Evolutionary conservation across 2,888 invertebrate species (phyloP), one percentile per base, ranked within the genome.

Genomic region (Dugesia japonica): DNA sequence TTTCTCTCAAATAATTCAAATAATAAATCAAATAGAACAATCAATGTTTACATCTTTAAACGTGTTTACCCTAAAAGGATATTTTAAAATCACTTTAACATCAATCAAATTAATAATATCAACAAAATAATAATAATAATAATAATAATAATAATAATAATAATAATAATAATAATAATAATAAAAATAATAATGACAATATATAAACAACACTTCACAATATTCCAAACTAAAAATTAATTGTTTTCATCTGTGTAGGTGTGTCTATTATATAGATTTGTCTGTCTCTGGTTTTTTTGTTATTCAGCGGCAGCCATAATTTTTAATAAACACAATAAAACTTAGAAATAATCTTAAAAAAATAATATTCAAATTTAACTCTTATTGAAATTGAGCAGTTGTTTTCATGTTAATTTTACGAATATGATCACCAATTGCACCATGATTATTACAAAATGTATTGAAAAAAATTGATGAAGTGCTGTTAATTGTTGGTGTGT

Each of bases 361-460:
- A 56, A 56, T 56, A 56, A 56, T 56, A 56, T 9, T 56, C n/a
- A 13, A 56, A 56, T 56, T n/a, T 56, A 56, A 56, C 56, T 56
- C 56, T 56, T 56, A n/a, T 56, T 56, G 56, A 56, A 56, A 56
- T 56, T 56, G 56, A 56, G 56, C 56, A 56, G 56, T 56, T 56
- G n/a, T 56, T n/a, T 56, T 56, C 56, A 56, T n/a, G 23, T 56
- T 56, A 1, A 56, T 1, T 56, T 56, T 56, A 56, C 56, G 56
- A 56, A 56, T 56, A 23, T 56, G 56, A 56, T 56, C 56, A 56
- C 56, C 56, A 56, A 56, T 56, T 56, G 56, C 56, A 56, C 56
- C 56, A n/a, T 56, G 56, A 56, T n/a, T 56, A n/a, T 56, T 56
- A 56, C 56, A 20, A 23, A 56, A 56, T 56, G 56, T 23, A n/a